Evolutionary conservation across 1,140 invertebrate species (phyloP), one percentile per base, ranked within the genome.

Genomic region (Lithobius niger): DNA sequence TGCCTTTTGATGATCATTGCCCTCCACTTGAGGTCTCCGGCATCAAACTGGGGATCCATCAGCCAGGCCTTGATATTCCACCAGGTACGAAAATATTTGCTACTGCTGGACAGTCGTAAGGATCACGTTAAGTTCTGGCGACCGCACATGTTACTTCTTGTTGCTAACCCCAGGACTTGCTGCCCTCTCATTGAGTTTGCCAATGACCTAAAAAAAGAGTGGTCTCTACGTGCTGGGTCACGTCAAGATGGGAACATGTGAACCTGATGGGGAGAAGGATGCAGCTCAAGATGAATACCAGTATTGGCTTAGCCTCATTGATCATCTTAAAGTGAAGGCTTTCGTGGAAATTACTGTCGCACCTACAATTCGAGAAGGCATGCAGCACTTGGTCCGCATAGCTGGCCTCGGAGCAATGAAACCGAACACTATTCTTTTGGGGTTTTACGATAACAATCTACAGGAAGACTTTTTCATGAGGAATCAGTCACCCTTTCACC

Each of bases 41-140:
- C 87, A 22, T 69, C 76, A 31, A 79, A 82, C 49, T 99, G 96
- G 94, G 96, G 96, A 15, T 96, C 91, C 45, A 96, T 99, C 62
- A 94, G 89, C 47, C 96, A 99, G 75, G 96, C 96, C 15, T 77
- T 99, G 3, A 97, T 99, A 66, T 99, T 99, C 70, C 96, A 99
- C 69, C 96, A 99, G 80, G n/a, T 96, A 0, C 76, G 96, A 40
- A 99, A 99, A 71, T 99, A 99, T 71, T 74, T 99, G 2, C 69
- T 99, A 0, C 80, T 99, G 67, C 70, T 99, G 63, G 96, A 99
- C 71, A 86, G 86, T 1, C 78, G 96, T 3, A 96, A 98, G 61
- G 88, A 96, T 68, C 96, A 99, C 69, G 92, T 99, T 0, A 99
- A 98, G 73, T 99, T 94, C 71, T 99, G 97, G 97, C 74, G 96